Evolutionary conservation across 2,797 vertebrate genomes (phyloP).

Genomic region (Argya squamiceps): DNA sequence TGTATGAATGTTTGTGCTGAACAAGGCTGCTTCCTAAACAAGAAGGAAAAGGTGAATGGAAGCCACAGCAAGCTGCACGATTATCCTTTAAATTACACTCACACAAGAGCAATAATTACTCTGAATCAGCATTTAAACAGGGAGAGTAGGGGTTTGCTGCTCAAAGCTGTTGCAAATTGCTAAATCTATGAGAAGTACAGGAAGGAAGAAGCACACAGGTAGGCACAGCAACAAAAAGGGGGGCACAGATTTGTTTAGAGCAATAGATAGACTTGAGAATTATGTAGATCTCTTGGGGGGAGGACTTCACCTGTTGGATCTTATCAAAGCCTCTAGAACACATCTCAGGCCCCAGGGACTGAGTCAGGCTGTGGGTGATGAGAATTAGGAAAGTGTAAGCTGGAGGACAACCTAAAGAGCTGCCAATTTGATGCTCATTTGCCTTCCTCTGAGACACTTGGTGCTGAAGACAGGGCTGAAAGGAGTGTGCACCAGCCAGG

Average conservation of each 20-base stretch:
- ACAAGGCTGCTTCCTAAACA: background rate
- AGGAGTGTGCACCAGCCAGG: background rate
- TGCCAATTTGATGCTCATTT: background rate
- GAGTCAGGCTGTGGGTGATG: background rate
- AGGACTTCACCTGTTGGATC: background rate
- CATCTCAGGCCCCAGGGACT: background rate
- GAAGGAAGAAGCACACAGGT: background rate
- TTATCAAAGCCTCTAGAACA: background rate
- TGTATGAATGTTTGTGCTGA: constrained; percentile 12
- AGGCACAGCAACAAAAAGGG: rapidly evolving
- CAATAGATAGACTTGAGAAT: background rate
- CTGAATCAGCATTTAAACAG: constrained; percentile 9
- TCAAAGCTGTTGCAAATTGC: background rate
- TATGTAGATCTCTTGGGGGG: rapidly evolving
- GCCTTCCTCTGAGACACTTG: background rate
- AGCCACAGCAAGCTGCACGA: background rate
- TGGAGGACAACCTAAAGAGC: background rate
- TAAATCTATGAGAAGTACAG: background rate
- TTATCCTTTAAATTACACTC: constrained; percentile 5
- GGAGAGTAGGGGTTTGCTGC: background rate
- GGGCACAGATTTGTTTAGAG: background rate
- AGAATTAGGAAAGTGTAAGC: background rate
- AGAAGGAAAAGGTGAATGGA: background rate
- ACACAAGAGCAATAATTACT: constrained; percentile 27
- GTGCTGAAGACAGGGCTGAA: background rate